Base-by-base conservation (phyloP, 2,888 invertebrate species). In the Aspidiotus rigidus region DNA sequence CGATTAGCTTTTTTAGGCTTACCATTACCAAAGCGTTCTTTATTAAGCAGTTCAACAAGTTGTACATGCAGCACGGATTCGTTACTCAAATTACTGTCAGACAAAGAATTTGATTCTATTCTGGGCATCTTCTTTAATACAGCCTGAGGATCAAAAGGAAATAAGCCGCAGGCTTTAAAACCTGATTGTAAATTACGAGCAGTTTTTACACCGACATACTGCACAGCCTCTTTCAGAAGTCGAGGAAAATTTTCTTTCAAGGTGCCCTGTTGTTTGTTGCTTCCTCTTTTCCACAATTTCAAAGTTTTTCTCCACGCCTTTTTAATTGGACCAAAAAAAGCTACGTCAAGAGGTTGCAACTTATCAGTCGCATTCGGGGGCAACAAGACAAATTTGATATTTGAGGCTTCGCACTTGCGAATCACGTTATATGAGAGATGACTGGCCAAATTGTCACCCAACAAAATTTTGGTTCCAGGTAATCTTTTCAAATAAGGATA, bases 21-120 rank as follows among this genome's bases (percentile, higher is more conserved):
- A n/a, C 53, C n/a, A 53, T 11, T 13, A 53, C 11, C 53, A 53
- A 53, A n/a, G 11, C 53, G 11, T 53, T 53, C 53, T 53, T 53
- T 53, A n/a, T 53, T 11, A 53, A 53, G n/a, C 13, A 53, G 53
- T 53, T 53, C 53, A 53, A 53, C 53, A 53, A 53, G 53, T 53
- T 11, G n/a, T 13, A n/a, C n/a, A 53, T 53, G 53, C 5, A 53
- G 11, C 9, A 49, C 10, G 11, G 9, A 9, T 10, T 11, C 11
- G 11, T 11, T 49, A 49, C 49, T 49, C 9, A 11, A 10, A 49
- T 11, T 49, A 49, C 49, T 49, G 11, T 49, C 49, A 49, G 49
- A 10, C 9, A 11, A 10, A 49, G 9, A 9, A 49, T 9, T 49
- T 9, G 49, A 49, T 10, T 9, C 9, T 10, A 10, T 11, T 10